phyloP scores from a whole-genome alignment of 92 coral and sea anemone genomes.

The Porites divaricata region DNA sequence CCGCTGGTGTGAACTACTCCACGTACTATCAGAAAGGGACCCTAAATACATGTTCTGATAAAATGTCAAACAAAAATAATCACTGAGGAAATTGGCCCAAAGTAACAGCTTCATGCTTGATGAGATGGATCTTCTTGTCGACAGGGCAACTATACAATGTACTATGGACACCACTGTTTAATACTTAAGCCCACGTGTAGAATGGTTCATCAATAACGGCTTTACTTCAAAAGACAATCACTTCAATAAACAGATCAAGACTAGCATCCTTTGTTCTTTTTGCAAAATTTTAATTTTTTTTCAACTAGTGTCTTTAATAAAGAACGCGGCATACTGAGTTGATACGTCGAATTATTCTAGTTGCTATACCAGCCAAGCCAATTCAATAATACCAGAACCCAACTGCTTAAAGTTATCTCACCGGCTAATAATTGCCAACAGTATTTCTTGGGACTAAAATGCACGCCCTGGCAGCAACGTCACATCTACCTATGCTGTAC shows the following conservation, averaged over 20 bases:
- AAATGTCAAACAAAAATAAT: background rate
- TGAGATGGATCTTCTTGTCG: background rate
- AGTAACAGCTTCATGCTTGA: background rate
- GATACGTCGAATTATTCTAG: too few species aligned
- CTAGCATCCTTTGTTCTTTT: background rate
- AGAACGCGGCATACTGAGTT: too few species aligned
- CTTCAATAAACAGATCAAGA: background rate
- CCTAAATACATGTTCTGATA: background rate
- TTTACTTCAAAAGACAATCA: too few species aligned
- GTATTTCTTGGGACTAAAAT: too few species aligned
- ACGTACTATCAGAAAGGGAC: background rate
- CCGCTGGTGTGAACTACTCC: slow-evolving; percentile 36
- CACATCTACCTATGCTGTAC: too few species aligned
- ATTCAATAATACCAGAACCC: too few species aligned
- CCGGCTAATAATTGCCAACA: too few species aligned
- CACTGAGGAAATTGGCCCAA: background rate
- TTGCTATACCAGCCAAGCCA: too few species aligned
- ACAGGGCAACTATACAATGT: background rate
- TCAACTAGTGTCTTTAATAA: too few species aligned
- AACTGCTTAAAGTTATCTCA: too few species aligned
- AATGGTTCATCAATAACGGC: background rate
- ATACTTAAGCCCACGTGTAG: background rate
- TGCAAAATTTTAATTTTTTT: too few species aligned
- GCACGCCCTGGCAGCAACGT: too few species aligned
- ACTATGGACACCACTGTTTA: background rate